Conservation (phyloP, 2,888 invertebrate genomes). For the Xestia rhomboidea region DNA sequence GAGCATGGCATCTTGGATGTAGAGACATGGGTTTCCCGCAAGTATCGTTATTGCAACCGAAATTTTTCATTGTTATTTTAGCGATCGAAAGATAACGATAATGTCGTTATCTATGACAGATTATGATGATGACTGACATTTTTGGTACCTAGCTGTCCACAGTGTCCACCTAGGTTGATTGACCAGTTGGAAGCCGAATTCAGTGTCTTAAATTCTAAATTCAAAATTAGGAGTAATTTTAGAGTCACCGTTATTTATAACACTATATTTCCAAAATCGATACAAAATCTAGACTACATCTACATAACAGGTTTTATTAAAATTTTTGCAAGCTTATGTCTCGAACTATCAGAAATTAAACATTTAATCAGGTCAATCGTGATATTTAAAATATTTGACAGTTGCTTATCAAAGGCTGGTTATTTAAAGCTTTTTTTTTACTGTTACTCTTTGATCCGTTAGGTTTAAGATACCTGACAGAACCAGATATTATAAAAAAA, state of each 20-base stretch:
- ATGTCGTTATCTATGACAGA: no score
- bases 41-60: no score
- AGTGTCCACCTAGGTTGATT: no score
- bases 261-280: slow-evolving; percentile 5
- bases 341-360: neutral
- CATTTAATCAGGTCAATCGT: neutral
- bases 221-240: neutral
- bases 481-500: neutral
- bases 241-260: slow-evolving; percentile 8
- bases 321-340: slow-evolving; percentile 7
- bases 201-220: neutral
- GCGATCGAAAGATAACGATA: no score
- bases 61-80: no score
- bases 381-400: slow-evolving; percentile 26
- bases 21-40: no score
- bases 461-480: neutral
- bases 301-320: slow-evolving; percentile 33
- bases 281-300: neutral
- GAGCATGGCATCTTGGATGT: no score
- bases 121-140: no score
- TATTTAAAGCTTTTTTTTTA: neutral
- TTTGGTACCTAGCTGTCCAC: neutral
- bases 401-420: neutral
- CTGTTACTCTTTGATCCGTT: slow-evolving; percentile 39
- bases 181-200: neutral